Evolutionary conservation across 2,888 invertebrate genomes (phyloP), one percentile per base, ranked within the genome.

Genomic region (Petrophora chlorosata): DNA sequence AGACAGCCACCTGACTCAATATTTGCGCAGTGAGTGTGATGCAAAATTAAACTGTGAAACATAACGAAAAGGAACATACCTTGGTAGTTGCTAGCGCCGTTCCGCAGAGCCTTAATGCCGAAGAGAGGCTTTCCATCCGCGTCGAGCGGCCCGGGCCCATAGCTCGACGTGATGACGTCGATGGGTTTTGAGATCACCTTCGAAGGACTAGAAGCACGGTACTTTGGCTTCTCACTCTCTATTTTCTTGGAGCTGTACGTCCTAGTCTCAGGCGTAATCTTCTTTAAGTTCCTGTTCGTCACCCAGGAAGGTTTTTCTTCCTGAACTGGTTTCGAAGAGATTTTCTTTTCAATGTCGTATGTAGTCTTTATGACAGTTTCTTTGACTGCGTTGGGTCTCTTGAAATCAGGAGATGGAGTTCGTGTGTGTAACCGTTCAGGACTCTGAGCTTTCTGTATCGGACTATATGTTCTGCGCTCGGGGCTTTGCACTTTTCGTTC

Each of bases 101-200:
- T 92, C 63, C 86, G 79, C 49, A 96, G 89, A 45, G 96, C 96
- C 70, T 92, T 92, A 61, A 96, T 92, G 42, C 96, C 96, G 82
- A 96, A 96, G 46, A 96, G 87, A 13, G 96, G 96, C 46, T 92
- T 90, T 7, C 96, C 96, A 62, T 95, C 93, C 58, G 95, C 95
- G 73, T 96, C 96, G 2, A 94, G 93, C 15, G 96, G 96, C 0
- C 96, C 96, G 1, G 95, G 94, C 1, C 96, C 96, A 76, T 96
- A 96, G 74, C 95, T 94, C 1, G 95, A 95, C 2, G 94, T 95
- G 48, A 96, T 94, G 16, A 92, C 92, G 73, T 95, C 94, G 0
- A 91, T 91, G 0, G 92, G 89, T 66, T 91, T 76, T 45, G 85
- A 62, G 43, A 85, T 73, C 52, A 76, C 70, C 64, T 89, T 81